These are phyloP conservation scores for Brachycybe producta DNA, from an alignment of 2,888 invertebrate species.

Conservation along the genomic window DNA sequence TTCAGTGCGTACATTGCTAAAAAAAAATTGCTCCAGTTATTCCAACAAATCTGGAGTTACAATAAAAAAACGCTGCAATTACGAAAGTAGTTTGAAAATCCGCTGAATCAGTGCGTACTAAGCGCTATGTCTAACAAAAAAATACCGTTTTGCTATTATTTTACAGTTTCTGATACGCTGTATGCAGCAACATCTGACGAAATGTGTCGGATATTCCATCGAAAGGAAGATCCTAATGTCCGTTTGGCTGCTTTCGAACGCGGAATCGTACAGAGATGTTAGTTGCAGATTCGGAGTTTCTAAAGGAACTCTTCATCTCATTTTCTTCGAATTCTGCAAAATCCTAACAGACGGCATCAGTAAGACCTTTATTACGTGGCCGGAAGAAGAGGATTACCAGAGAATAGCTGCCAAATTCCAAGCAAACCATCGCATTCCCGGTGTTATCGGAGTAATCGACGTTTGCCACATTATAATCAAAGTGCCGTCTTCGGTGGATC, in stretches of 20 bases:
- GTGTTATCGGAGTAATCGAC: slow-evolving; percentile 6
- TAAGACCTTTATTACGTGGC: slow-evolving; percentile 5
- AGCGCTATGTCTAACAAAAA: too few species aligned
- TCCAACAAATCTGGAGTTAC: too few species aligned
- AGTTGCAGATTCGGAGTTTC: slow-evolving; percentile 1
- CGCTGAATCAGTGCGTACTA: too few species aligned
- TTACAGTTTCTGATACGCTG: too few species aligned
- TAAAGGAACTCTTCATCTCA: not conserved
- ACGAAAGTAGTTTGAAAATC: too few species aligned
- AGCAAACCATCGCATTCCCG: slow-evolving; percentile 4
- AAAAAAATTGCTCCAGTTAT: too few species aligned
- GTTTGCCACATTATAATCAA: slow-evolving; percentile 10
- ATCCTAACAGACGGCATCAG: not conserved
- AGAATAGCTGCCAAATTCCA: not conserved
- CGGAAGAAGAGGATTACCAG: not conserved
- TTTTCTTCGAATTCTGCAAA: slow-evolving; percentile 6
- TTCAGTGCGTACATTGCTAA: too few species aligned
- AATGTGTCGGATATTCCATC: too few species aligned
- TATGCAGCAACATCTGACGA: too few species aligned
- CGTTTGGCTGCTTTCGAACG: slow-evolving; percentile 1
- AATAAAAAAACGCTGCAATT: too few species aligned
- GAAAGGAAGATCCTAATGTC: slow-evolving; percentile 1
- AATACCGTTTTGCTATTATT: too few species aligned
- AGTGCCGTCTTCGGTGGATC: not conserved
- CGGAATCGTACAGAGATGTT: slow-evolving; percentile 2